Evolutionary conservation across 2,113 vertebrate species (phyloP).

Genomic region (Pelecanoides urinatrix): DNA sequence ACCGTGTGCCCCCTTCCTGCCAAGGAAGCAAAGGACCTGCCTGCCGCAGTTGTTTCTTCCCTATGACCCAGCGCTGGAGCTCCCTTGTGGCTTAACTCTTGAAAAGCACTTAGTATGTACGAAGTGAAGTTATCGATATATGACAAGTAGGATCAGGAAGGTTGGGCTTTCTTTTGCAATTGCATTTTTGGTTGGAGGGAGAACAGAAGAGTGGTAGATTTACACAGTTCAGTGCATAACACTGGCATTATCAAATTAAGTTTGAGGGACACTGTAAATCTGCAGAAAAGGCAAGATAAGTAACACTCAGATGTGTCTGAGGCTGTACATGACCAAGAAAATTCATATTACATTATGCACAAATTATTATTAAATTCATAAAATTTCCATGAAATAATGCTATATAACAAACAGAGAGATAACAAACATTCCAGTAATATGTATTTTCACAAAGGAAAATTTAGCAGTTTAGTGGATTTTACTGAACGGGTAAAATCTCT

Average conservation of each 20-base stretch:
- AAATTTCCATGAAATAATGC: background rate
- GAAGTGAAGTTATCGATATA: accelerated
- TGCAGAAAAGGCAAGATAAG: background rate
- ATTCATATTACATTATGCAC: background rate
- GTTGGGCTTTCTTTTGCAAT: background rate
- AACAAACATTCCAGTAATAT: background rate
- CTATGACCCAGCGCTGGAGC: background rate
- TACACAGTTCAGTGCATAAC: background rate
- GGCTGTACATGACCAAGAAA: background rate
- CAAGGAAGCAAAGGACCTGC: background rate
- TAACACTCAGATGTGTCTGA: background rate
- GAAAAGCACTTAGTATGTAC: accelerated
- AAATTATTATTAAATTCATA: background rate
- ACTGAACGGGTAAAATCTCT: background rate
- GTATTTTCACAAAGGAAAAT: background rate
- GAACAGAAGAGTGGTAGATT: background rate
- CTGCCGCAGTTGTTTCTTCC: background rate
- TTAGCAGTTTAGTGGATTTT: background rate
- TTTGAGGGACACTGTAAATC: background rate
- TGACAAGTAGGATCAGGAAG: background rate
- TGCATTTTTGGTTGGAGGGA: background rate
- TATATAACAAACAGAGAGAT: background rate
- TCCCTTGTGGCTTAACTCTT: accelerated
- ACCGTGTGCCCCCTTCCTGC: background rate
- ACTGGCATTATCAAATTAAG: background rate